phyloP scores from a whole-genome alignment of 2,113 vertebrate genomes.

The Chionis minor region DNA sequence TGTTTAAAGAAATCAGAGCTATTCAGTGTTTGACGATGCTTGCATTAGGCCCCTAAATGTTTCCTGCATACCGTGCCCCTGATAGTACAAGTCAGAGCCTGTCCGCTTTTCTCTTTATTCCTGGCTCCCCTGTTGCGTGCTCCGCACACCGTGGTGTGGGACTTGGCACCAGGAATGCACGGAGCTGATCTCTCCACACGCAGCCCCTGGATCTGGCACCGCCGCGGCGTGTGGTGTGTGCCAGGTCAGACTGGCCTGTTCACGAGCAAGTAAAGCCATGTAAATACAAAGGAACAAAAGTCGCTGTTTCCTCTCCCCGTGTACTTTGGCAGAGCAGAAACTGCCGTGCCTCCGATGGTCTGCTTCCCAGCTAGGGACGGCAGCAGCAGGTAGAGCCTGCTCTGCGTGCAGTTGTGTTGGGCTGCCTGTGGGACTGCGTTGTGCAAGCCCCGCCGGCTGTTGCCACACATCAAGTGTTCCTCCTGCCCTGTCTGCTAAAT shows the following conservation, averaged over 20 bases:
- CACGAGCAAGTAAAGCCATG: neutral
- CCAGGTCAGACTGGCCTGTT: neutral
- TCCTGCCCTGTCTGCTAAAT: neutral
- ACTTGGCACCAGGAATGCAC: neutral
- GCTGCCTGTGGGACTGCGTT: neutral
- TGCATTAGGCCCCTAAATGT: neutral
- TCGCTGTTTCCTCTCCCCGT: neutral
- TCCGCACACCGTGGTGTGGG: neutral
- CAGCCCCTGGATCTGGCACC: neutral
- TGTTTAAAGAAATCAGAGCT: neutral
- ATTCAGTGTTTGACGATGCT: fast-evolving
- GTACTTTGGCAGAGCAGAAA: neutral
- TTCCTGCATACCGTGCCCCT: neutral
- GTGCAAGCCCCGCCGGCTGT: neutral
- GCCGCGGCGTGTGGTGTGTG: fast-evolving
- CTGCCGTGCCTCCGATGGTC: neutral
- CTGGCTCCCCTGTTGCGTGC: neutral
- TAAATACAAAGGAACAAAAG: neutral
- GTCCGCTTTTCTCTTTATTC: neutral
- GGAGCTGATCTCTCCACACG: too few species aligned
- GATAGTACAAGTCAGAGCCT: neutral
- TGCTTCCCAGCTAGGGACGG: neutral
- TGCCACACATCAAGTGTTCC: neutral
- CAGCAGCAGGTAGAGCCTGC: neutral
- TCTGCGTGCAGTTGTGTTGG: neutral